Evolutionary conservation across 1,140 invertebrate genomes (phyloP).

Genomic region (Platorchestia sp.): DNA sequence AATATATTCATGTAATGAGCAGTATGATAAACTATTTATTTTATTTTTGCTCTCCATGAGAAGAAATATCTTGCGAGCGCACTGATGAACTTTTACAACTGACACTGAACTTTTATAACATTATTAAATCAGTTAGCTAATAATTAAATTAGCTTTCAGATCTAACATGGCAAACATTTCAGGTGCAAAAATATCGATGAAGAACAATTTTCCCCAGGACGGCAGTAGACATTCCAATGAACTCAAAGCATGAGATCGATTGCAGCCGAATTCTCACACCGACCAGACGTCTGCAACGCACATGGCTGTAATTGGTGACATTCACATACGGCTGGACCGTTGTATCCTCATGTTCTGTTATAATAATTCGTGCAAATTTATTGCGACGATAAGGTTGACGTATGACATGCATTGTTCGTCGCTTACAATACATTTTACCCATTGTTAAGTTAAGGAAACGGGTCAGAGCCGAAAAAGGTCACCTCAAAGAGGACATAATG

Average conservation of each 20-base stretch:
- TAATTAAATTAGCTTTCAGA: neutral
- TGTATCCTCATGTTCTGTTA: constrained; percentile 11
- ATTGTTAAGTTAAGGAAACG: constrained; percentile 48
- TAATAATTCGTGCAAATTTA: constrained; percentile 13
- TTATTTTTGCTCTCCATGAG: neutral
- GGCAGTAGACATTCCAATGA: neutral
- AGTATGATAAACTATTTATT: neutral
- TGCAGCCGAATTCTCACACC: neutral
- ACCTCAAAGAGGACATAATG: constrained; percentile 41
- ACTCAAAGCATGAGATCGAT: neutral
- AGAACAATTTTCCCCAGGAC: neutral
- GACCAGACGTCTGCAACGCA: neutral
- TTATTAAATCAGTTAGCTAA: neutral
- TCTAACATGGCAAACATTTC: neutral
- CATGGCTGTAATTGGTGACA: constrained; percentile 10
- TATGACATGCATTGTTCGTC: constrained; percentile 48
- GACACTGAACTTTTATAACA: neutral
- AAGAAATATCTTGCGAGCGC: neutral
- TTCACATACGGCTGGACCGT: constrained; percentile 1
- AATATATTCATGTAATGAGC: neutral
- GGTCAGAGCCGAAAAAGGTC: constrained; percentile 31
- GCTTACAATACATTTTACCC: constrained; percentile 37
- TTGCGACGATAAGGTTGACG: constrained; percentile 4
- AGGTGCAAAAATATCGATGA: neutral
- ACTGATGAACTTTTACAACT: neutral